Base-by-base conservation (phyloP, 2,113 vertebrate species). In the human (Homo sapiens) region DNA sequence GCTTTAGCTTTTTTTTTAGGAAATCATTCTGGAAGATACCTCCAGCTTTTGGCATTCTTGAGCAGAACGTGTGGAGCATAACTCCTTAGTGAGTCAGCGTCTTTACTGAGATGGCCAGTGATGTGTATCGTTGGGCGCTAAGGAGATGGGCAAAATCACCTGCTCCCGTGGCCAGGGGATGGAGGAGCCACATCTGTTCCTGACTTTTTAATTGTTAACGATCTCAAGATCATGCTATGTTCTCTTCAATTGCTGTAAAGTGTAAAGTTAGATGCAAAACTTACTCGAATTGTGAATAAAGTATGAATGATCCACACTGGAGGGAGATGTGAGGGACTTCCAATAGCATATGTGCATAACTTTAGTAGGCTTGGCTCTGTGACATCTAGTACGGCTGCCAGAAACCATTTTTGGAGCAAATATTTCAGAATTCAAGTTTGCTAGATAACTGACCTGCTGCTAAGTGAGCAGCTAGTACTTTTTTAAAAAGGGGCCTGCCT, bases 291-390 rank as follows among this genome's bases (percentile, higher is more conserved):
- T 4, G 0, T 8, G 18, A 83, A 14, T 23, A 3, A 40, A 32
- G 18, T 4, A 0, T 27, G 45, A 73, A 4, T 57, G 4, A 22
- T 10, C 8, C 20, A 3, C 16, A 30, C 23, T 14, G 30, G 25
- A 22, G 14, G 45, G 50, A 25, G 52, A 20, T 9, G 14, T 10
- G 45, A 61, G 52, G 85, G 70, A 16, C 66, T 40, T 38, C 22
- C 16, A 1, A 5, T 57, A 10, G 50, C 32, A 27, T 6, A 0
- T 12, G 4, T 8, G 6, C 0, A 0, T 9, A 22, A 17, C 6
- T 2, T 32, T 18, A 4, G 17, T 17, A 35, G 9, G 27, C 52
- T 23, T 25, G 38, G 17, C 50, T 78, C 20, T 16, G 3, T 18
- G 13, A 22, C n/a, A 16, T 25, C 48, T 30, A 23, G 32, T 59